Evolutionary conservation across 2,888 invertebrate species (phyloP).

Genomic region (Drosophila cracens): DNA sequence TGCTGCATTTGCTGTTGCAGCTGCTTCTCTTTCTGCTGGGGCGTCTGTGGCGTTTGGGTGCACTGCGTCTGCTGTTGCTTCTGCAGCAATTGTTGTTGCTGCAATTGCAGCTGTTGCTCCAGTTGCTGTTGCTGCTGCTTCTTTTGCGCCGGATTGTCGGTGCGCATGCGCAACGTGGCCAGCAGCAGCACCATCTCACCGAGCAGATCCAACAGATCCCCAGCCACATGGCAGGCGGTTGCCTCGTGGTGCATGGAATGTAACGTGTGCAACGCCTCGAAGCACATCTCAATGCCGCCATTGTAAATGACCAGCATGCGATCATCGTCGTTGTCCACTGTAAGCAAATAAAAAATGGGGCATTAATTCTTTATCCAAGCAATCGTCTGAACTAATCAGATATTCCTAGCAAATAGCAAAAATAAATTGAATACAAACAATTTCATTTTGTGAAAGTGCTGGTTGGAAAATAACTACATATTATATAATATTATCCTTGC

Average conservation of each 20-base stretch:
- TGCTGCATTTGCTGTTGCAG: slow-evolving; percentile 81
- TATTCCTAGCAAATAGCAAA: not conserved
- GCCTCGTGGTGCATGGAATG: slow-evolving; percentile 98
- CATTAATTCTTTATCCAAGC: not conserved
- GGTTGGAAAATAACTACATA: not conserved
- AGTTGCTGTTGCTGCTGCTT: slow-evolving; percentile 78
- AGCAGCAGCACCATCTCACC: slow-evolving; percentile 91
- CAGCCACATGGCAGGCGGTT: slow-evolving; percentile 93
- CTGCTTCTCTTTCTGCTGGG: slow-evolving; percentile 79
- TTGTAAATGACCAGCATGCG: slow-evolving; percentile 95
- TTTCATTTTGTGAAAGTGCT: too few species aligned
- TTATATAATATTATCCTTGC: not conserved
- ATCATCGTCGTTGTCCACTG: slow-evolving; percentile 95
- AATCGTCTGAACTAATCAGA: not conserved
- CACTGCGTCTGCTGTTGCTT: slow-evolving; percentile 73
- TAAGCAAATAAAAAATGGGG: not conserved
- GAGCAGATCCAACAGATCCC: slow-evolving; percentile 93
- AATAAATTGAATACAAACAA: too few species aligned
- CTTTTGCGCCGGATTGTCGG: slow-evolving; percentile 83
- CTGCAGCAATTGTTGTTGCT: slow-evolving; percentile 69
- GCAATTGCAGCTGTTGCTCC: slow-evolving; percentile 75
- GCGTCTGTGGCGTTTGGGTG: slow-evolving; percentile 73
- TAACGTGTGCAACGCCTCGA: slow-evolving; percentile 93
- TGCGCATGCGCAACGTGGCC: slow-evolving; percentile 88
- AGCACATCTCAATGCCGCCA: slow-evolving; percentile 90